Conservation (phyloP, 2,113 vertebrate species). For the Ahaetulla prasina region DNA sequence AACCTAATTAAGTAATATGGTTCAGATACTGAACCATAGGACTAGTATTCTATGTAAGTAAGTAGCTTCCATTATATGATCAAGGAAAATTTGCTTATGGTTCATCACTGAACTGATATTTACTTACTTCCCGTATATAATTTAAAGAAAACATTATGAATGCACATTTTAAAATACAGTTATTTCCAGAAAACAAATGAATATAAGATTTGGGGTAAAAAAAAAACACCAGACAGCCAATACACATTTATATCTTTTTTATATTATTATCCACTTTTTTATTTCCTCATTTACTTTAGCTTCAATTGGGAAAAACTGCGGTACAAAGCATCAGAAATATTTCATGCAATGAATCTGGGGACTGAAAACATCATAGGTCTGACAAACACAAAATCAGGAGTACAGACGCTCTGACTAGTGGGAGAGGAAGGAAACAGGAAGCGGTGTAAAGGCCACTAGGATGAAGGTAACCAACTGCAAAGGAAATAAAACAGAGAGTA, state of each 20-base stretch:
- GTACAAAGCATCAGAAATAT: background rate
- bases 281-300: background rate
- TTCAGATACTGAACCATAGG: background rate
- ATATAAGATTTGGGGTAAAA: background rate
- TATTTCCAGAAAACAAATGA: background rate
- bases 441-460: slow-evolving; percentile 51
- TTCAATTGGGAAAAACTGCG: background rate
- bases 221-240: background rate
- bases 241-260: background rate
- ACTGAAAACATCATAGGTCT: background rate
- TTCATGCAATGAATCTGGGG: background rate
- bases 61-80: background rate
- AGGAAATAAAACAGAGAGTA: slow-evolving; percentile 55
- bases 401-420: slow-evolving; percentile 30
- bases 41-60: background rate
- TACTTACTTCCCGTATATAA: background rate
- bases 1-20: background rate
- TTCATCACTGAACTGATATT: background rate
- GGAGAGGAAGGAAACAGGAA: slow-evolving; percentile 61
- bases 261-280: background rate
- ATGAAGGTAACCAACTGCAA: slow-evolving; percentile 39
- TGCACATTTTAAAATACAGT: background rate
- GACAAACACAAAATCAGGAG: slow-evolving; percentile 23
- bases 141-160: background rate
- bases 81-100: background rate